These are phyloP conservation scores for Erpobdella octoculata DNA, from an alignment of 2,888 invertebrate species.

Conservation along the genomic window DNA sequence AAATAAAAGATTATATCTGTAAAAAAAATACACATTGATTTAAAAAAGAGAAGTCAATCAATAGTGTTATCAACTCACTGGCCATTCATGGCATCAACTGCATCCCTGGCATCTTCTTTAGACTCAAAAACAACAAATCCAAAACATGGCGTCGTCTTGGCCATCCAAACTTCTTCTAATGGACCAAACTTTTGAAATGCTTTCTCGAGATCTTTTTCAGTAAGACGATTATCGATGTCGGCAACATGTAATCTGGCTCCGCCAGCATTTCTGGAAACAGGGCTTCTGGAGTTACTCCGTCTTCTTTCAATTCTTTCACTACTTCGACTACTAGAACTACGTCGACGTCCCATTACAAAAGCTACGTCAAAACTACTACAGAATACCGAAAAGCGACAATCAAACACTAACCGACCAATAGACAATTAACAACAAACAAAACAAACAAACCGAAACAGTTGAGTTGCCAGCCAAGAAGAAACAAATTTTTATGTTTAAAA, in stretches of 20 bases:
- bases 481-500: not conserved
- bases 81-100: constrained; percentile 72
- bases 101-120: constrained; percentile 62
- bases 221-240: constrained; percentile 30
- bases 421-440: not conserved
- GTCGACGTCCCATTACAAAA: not conserved
- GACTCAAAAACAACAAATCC: constrained; percentile 60
- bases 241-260: constrained; percentile 32
- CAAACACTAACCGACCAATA: not conserved
- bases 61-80: constrained; percentile 54
- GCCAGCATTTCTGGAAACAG: not conserved
- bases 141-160: constrained; percentile 59
- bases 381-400: not conserved
- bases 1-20: not conserved
- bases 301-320: constrained; percentile 17
- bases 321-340: not conserved
- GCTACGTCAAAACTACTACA: not conserved
- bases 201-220: constrained; percentile 52
- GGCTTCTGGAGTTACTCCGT: constrained; percentile 20
- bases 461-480: not conserved
- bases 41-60: not conserved
- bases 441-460: not conserved
- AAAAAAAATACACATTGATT: not conserved
- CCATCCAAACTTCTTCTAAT: constrained; percentile 59
- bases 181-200: constrained; percentile 57